phyloP scores from a whole-genome alignment of 2,797 vertebrate genomes.

The Diplodus sargus region DNA sequence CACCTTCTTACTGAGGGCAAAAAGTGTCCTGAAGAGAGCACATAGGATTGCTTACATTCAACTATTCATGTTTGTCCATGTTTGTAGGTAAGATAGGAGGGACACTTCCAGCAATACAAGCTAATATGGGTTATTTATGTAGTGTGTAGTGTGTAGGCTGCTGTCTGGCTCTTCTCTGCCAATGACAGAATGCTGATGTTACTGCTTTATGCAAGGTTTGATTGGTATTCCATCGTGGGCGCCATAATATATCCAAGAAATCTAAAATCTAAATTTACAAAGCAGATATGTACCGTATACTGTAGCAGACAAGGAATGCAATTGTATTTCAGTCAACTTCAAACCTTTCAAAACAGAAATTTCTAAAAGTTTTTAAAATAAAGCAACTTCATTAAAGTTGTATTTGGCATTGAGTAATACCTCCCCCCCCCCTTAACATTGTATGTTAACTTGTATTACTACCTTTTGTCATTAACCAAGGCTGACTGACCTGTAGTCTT shows the following conservation, averaged over 20 bases:
- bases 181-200: background rate
- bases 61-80: background rate
- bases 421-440: background rate
- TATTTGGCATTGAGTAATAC: background rate
- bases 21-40: slow-evolving; percentile 85
- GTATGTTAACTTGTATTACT: too few relatives aligned
- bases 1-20: slow-evolving; percentile 81
- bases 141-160: background rate
- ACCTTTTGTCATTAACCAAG: slow-evolving; percentile 5
- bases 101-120: background rate
- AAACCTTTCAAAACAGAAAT: background rate
- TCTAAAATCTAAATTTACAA: too few relatives aligned
- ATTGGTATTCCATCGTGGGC: too few relatives aligned
- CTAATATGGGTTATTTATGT: background rate
- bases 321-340: background rate
- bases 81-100: background rate
- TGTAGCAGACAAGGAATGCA: background rate
- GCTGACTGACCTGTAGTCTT: slow-evolving; percentile 86
- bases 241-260: too few relatives aligned
- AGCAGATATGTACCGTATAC: too few relatives aligned
- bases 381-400: background rate
- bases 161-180: background rate
- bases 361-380: too few relatives aligned
- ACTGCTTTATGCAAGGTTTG: background rate
- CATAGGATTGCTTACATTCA: background rate